Evolutionary conservation across 2,888 invertebrate species (phyloP).

Genomic region (Lochmaea capreae): DNA sequence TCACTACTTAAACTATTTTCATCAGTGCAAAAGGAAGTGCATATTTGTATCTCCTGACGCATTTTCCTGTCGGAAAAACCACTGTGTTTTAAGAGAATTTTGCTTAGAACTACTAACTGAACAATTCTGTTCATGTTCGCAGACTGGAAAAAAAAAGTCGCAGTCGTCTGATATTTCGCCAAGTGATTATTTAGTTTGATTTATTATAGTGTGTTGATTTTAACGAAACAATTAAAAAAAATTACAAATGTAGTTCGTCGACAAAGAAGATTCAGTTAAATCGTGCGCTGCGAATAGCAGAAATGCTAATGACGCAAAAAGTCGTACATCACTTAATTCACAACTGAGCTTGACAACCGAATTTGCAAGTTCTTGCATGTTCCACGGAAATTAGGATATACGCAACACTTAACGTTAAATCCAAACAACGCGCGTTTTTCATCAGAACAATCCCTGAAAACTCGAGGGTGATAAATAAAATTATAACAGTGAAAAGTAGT

Average conservation of each 20-base stretch:
- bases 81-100: too few species aligned
- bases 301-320: constrained; percentile 27
- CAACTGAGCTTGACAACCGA: constrained; percentile 24
- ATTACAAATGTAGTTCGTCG: not conserved
- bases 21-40: too few species aligned
- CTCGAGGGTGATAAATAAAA: constrained; percentile 17
- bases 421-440: constrained; percentile 26
- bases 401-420: constrained; percentile 30
- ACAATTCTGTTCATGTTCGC: too few species aligned
- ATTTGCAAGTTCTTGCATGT: constrained; percentile 28
- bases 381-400: constrained; percentile 26
- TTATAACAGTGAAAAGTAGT: constrained; percentile 1
- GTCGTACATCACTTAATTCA: constrained; percentile 22
- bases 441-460: constrained; percentile 17
- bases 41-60: too few species aligned
- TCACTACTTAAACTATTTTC: too few species aligned
- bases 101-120: too few species aligned
- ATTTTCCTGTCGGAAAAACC: too few species aligned
- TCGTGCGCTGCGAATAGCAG: not conserved
- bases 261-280: not conserved
- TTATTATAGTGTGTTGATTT: too few species aligned
- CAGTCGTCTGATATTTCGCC: too few species aligned
- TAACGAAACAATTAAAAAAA: not conserved
- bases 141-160: too few species aligned
- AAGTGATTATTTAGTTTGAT: too few species aligned